These are phyloP conservation scores for Platypus cylindrus DNA, from an alignment of 2,888 invertebrate genomes.

Conservation along the genomic window DNA sequence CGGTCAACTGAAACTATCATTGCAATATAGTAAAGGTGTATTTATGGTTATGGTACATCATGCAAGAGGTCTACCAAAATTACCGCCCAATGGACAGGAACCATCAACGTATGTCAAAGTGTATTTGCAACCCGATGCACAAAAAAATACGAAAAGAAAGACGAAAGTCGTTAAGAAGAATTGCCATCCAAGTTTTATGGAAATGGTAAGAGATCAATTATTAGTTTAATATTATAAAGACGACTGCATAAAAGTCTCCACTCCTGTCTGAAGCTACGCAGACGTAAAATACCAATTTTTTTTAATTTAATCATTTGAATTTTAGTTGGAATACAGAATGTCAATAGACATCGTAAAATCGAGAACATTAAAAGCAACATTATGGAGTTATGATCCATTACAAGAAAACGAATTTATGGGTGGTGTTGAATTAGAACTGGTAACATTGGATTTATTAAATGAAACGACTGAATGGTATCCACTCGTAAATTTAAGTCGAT, in stretches of 20 bases:
- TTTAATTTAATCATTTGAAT: conserved; percentile 13
- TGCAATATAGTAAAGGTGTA: conserved; percentile 61
- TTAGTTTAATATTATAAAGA: not conserved
- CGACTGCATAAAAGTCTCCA: too few relatives aligned
- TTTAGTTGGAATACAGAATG: conserved; percentile 76
- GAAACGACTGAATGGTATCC: conserved; percentile 84
- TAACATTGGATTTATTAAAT: conserved; percentile 56
- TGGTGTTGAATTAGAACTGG: conserved; percentile 72
- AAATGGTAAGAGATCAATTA: conserved; percentile 56
- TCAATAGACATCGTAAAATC: conserved; percentile 64
- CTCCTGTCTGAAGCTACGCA: too few relatives aligned
- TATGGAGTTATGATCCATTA: conserved; percentile 88
- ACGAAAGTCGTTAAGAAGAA: conserved; percentile 86
- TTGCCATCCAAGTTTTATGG: conserved; percentile 96
- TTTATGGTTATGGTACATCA: conserved; percentile 80
- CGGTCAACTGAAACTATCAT: conserved; percentile 66
- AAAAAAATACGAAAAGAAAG: conserved; percentile 88
- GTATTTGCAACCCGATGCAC: conserved; percentile 84
- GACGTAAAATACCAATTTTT: too few relatives aligned
- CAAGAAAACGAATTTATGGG: conserved; percentile 93
- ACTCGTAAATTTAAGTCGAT: conserved; percentile 37
- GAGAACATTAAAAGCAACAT: conserved; percentile 76
- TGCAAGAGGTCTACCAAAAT: conserved; percentile 72
- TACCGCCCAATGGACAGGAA: conserved; percentile 61
- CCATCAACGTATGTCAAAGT: conserved; percentile 85